Base-by-base conservation (phyloP, 2,113 vertebrate genomes). In the Menidia beryllina region DNA sequence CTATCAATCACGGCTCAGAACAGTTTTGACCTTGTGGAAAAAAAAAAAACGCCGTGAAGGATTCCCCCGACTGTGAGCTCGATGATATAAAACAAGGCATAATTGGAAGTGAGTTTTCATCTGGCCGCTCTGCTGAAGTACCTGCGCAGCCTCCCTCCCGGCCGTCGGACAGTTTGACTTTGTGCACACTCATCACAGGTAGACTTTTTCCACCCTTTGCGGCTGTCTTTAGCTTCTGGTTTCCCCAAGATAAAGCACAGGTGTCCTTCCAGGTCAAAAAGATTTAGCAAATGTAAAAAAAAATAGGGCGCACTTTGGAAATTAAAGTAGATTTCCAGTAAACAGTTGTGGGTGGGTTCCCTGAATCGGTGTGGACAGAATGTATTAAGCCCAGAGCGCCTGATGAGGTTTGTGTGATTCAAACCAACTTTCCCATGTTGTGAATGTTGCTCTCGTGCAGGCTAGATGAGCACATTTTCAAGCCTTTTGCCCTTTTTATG, bases 1-100 rank as follows among this genome's bases (percentile, higher is more conserved):
- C 63, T 72, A 72, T 82, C 83, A 71, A 74, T 84, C 75, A 59
- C 62, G 11, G 48, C 13, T 69, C 24, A 17, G 52, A 11, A 17
- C 12, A 34, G 41, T 26, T 39, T 9, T 21, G 55, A 77, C 41
- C 50, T 71, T 15, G 20, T 70, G 55, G 39, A 11, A 23, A 10
- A 63, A 70, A 52, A 41, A 11, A 23, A 10, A 63, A 70, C 59
- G 30, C 47, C 12, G 50, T 0, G 15, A 24, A 48, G 9, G 57
- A 72, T 80, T 64, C 60, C 41, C 34, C 11, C 30, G 1, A 14
- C 5, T 23, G 56, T 48, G 50, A 3, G 24, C 67, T 65, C 36
- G 55, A n/a, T 74, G 58, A 63, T 27, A 38, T 62, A 39, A 55
- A 41, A 69, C 49, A 15, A 45, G 41, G 36, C 3, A 7, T 3